These are phyloP conservation scores for Myiozetetes cayanensis DNA, from an alignment of 2,113 vertebrate species.

Conservation along the genomic window DNA sequence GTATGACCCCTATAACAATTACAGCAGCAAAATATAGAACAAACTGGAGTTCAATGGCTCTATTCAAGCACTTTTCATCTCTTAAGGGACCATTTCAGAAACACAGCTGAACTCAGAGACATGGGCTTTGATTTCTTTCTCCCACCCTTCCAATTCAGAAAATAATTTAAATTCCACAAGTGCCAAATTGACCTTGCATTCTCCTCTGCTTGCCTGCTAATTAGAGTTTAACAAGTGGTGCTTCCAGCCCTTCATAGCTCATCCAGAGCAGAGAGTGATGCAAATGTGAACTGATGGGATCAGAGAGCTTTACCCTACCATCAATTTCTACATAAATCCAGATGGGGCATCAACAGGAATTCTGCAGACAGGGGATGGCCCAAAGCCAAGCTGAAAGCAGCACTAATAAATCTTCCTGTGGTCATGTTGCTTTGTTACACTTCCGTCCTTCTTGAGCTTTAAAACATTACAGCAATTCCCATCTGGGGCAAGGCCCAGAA, in stretches of 20 bases:
- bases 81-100: background rate
- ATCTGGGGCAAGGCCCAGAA: background rate
- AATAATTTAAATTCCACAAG: conserved; percentile 4
- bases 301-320: conserved; percentile 9
- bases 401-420: conserved; percentile 30
- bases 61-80: background rate
- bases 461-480: conserved; percentile 33
- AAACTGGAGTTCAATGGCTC: background rate
- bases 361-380: conserved; percentile 28
- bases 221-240: conserved; percentile 38
- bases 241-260: background rate
- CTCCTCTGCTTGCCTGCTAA: conserved; percentile 40
- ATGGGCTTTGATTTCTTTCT: background rate
- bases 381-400: conserved; percentile 35
- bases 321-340: conserved; percentile 27
- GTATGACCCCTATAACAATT: background rate
- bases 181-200: conserved; percentile 27
- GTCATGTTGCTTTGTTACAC: background rate
- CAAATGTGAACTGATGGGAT: conserved; percentile 27
- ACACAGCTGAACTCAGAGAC: background rate
- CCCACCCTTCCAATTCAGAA: background rate
- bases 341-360: conserved; percentile 21
- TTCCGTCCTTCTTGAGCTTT: background rate
- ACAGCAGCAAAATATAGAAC: background rate
- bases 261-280: conserved; percentile 3